Evolutionary conservation across 2,797 vertebrate species (phyloP).

Genomic region (Poecilia picta): DNA sequence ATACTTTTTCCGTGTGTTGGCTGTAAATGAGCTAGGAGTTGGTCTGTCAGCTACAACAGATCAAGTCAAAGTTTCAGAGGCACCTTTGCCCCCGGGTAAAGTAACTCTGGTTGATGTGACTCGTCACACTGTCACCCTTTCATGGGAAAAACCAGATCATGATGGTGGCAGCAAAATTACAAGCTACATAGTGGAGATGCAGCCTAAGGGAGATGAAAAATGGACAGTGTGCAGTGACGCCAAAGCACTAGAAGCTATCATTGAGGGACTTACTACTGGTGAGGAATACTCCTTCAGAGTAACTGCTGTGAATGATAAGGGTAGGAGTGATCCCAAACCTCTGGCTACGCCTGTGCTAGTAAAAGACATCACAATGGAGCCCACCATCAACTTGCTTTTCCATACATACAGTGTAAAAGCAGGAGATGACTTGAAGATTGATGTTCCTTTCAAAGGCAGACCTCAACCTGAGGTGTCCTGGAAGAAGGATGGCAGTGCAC

Average conservation of each 20-base stretch:
- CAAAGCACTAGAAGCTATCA: slow-evolving; percentile 90
- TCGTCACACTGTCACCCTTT: slow-evolving; percentile 88
- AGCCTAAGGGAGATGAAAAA: slow-evolving; percentile 93
- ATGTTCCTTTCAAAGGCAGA: slow-evolving; percentile 92
- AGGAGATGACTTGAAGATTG: slow-evolving; percentile 94
- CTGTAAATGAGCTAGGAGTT: slow-evolving; percentile 94
- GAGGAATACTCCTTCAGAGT: slow-evolving; percentile 97
- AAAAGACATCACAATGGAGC: slow-evolving; percentile 92
- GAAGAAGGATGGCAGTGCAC: slow-evolving; percentile 91
- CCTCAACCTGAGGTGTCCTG: slow-evolving; percentile 90
- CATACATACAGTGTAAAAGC: slow-evolving; percentile 94
- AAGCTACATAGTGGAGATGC: slow-evolving; percentile 95
- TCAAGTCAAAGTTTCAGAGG: slow-evolving; percentile 90
- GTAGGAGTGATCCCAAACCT: slow-evolving; percentile 93
- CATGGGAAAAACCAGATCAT: slow-evolving; percentile 97
- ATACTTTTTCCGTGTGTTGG: slow-evolving; percentile 95
- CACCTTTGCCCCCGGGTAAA: slow-evolving; percentile 93
- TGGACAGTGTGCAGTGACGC: slow-evolving; percentile 92
- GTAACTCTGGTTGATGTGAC: slow-evolving; percentile 91
- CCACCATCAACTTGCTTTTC: slow-evolving; percentile 88
- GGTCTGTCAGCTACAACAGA: slow-evolving; percentile 91
- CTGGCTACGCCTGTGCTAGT: slow-evolving; percentile 90
- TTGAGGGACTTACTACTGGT: slow-evolving; percentile 88
- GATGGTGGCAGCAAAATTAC: slow-evolving; percentile 98
- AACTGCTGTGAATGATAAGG: slow-evolving; percentile 95